These are phyloP conservation scores for Phaethornis superciliosus DNA, from an alignment of 2,113 vertebrate species.

Conservation along the genomic window DNA sequence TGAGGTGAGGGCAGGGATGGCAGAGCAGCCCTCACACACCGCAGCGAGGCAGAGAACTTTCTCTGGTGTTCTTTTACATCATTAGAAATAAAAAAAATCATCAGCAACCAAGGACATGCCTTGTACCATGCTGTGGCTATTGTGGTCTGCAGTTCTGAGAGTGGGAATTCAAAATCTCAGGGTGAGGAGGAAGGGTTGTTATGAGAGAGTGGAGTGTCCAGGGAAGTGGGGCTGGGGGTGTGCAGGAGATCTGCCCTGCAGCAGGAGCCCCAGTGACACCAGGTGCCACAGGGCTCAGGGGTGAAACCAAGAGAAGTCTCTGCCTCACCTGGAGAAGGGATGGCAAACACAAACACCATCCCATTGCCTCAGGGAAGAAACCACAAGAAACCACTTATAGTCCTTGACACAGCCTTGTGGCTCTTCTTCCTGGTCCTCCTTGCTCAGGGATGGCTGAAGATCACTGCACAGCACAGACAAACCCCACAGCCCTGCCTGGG, in stretches of 20 bases:
- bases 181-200: not conserved
- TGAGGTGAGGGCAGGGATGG: not conserved
- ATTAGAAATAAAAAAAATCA: not conserved
- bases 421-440: not conserved
- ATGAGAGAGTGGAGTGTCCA: not conserved
- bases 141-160: not conserved
- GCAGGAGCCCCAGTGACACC: accelerated
- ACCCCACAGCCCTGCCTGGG: not conserved
- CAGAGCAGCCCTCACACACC: not conserved
- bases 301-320: not conserved
- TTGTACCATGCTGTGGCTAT: not conserved
- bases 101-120: not conserved
- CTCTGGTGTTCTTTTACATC: not conserved
- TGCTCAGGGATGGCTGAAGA: not conserved
- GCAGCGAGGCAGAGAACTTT: not conserved
- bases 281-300: not conserved
- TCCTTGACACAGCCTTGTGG: not conserved
- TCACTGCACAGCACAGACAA: not conserved
- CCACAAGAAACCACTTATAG: not conserved
- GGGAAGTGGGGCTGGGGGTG: not conserved
- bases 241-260: not conserved
- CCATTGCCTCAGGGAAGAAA: not conserved
- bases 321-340: not conserved
- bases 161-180: not conserved
- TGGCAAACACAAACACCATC: not conserved